These are phyloP conservation scores for Mesocricetus auratus DNA, from an alignment of 2,113 vertebrate genomes.

Conservation along the genomic window DNA sequence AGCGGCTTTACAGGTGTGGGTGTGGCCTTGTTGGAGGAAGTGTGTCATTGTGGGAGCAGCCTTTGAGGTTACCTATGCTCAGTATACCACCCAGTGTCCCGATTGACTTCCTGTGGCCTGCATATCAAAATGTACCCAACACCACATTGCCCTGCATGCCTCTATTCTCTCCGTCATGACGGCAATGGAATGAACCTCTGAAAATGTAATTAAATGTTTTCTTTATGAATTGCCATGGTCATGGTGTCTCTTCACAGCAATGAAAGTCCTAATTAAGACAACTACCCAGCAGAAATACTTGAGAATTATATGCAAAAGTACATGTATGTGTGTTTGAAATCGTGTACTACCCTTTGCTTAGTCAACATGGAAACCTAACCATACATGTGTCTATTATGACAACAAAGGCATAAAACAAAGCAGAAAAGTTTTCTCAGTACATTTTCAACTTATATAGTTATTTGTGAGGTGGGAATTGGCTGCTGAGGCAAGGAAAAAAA, in stretches of 20 bases:
- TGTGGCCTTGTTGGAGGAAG: neutral
- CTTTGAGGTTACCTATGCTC: neutral
- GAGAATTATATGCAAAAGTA: neutral
- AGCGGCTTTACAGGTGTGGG: neutral
- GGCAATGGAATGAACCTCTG: neutral
- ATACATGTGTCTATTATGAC: neutral
- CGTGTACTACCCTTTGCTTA: neutral
- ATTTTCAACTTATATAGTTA: neutral
- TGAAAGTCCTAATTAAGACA: neutral
- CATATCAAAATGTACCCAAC: neutral
- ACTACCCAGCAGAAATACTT: neutral
- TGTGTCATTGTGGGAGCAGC: neutral
- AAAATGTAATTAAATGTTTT: neutral
- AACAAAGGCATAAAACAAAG: neutral
- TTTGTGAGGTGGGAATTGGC: conserved; percentile 15
- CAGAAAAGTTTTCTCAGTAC: neutral
- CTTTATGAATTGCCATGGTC: neutral
- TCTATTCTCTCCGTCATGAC: neutral
- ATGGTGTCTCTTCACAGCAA: neutral
- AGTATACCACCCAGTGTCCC: neutral
- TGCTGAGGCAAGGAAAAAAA: neutral
- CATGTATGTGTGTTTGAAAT: neutral
- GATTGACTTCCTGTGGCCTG: neutral
- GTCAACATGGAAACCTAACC: neutral
- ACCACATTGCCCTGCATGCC: neutral